These are phyloP conservation scores for Hypselothyrea guttata DNA, from an alignment of 2,888 invertebrate genomes.

Conservation along the genomic window DNA sequence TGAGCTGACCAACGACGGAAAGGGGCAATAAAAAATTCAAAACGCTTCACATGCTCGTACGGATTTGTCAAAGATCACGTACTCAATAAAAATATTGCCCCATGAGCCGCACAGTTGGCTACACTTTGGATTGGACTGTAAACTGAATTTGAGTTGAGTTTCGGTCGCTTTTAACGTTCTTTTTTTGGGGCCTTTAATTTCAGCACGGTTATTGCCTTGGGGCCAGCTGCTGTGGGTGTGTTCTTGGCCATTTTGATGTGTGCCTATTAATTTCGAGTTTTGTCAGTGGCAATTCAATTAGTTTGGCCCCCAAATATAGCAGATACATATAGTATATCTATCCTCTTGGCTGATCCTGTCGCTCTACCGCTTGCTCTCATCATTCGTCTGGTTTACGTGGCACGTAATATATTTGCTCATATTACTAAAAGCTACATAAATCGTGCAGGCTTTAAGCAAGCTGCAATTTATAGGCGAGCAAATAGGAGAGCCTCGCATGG, in stretches of 20 bases:
- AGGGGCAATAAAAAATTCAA: constrained; percentile 80
- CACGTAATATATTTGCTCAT: constrained; percentile 75
- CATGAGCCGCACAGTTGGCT: constrained; percentile 72
- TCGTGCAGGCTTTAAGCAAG: constrained; percentile 62
- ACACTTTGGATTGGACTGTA: constrained; percentile 49
- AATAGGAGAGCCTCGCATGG: too few species aligned
- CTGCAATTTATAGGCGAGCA: constrained; percentile 39
- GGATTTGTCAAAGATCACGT: constrained; percentile 83
- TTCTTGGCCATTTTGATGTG: constrained; percentile 51
- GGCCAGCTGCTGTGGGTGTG: constrained; percentile 48
- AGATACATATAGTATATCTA: constrained; percentile 3
- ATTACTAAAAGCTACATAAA: constrained; percentile 74
- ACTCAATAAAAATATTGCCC: constrained; percentile 83
- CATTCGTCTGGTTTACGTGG: constrained; percentile 42
- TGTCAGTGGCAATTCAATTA: constrained; percentile 69
- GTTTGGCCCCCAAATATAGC: constrained; percentile 40
- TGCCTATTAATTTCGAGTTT: constrained; percentile 71
- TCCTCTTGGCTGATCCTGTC: constrained; percentile 21
- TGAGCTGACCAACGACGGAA: constrained; percentile 37
- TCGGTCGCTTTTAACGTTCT: neutral
- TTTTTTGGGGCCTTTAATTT: constrained; percentile 44
- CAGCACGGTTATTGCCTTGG: constrained; percentile 39
- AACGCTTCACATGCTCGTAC: constrained; percentile 80
- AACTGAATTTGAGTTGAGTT: constrained; percentile 13
- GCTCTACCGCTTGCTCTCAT: constrained; percentile 3